Percentiles rank a stretch among this genome's conserved stretches.
phyloP scores from a whole-genome alignment of 53 echinoderm and acorn worm species.

The Glandiceps talaboti region DNA sequence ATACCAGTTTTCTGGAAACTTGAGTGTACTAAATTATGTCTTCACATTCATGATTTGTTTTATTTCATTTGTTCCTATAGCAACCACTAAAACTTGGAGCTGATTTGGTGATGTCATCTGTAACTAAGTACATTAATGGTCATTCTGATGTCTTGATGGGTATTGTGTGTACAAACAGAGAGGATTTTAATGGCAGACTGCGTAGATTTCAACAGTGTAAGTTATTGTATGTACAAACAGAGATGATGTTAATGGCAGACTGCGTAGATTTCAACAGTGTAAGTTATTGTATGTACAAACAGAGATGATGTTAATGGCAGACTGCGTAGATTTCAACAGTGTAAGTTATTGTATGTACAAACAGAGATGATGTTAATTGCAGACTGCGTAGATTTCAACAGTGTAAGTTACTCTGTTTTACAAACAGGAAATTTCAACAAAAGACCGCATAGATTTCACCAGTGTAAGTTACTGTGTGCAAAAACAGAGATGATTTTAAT shows the following conservation, averaged over 20 bases:
- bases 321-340: constrained; percentile 21
- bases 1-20: background rate
- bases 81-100: constrained; percentile 72
- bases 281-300: too few species aligned
- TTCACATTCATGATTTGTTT: background rate
- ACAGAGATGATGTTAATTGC: background rate
- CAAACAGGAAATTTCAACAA: too few species aligned
- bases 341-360: constrained; percentile 28
- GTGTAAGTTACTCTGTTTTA: too few species aligned
- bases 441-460: too few species aligned
- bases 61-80: constrained; percentile 29
- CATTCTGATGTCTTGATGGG: constrained; percentile 97
- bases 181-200: constrained; percentile 42
- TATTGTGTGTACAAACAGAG: constrained; percentile 34
- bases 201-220: constrained; percentile 60
- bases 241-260: constrained; percentile 1
- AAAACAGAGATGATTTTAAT: too few species aligned
- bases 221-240: constrained; percentile 42
- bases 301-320: constrained; percentile 1
- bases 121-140: constrained; percentile 92
- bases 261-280: constrained; percentile 35
- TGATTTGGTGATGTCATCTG: constrained; percentile 70
- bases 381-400: constrained; percentile 50
- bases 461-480: constrained; percentile 70
- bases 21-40: background rate